These are phyloP conservation scores for Macrosoma leucophasiata DNA, from an alignment of 2,888 invertebrate genomes.

Conservation along the genomic window DNA sequence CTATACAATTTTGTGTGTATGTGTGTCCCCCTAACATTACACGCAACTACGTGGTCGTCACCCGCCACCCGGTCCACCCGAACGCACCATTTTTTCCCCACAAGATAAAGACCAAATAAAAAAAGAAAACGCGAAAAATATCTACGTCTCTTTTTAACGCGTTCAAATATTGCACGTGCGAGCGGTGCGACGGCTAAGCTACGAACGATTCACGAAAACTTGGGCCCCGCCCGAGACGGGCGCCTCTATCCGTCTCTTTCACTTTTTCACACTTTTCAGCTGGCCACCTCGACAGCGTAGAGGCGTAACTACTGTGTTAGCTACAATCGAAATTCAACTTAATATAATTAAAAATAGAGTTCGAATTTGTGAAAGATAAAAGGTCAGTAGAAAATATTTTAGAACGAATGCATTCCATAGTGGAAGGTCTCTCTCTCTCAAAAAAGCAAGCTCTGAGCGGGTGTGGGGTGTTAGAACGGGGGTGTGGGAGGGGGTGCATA, in stretches of 20 bases:
- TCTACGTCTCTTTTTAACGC: conserved; percentile 50
- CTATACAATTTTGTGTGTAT: conserved; percentile 43
- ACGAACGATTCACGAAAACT: conserved; percentile 74
- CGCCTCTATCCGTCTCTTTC: conserved; percentile 74
- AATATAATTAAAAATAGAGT: background rate
- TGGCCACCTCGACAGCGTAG: conserved; percentile 29
- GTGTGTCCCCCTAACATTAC: conserved; percentile 63
- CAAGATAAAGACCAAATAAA: conserved; percentile 75
- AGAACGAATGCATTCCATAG: conserved; percentile 68
- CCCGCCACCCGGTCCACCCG: conserved; percentile 40
- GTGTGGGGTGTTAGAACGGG: conserved; percentile 44
- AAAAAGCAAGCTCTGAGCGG: conserved; percentile 60
- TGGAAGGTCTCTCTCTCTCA: conserved; percentile 73
- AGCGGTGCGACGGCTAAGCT: conserved; percentile 64
- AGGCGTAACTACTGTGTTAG: conserved; percentile 22
- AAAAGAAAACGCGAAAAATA: conserved; percentile 74
- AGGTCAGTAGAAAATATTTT: conserved; percentile 64
- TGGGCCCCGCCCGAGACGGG: conserved; percentile 73
- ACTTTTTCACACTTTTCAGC: conserved; percentile 74
- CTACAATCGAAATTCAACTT: conserved; percentile 25
- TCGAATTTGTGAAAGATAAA: conserved; percentile 17
- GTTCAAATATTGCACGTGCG: conserved; percentile 37
- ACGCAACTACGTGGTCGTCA: conserved; percentile 57
- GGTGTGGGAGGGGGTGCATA: conserved; percentile 36
- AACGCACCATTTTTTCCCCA: conserved; percentile 68